Percentiles rank a stretch among this genome's conserved stretches.
These are phyloP conservation scores for Knipowitschia caucasica DNA, from an alignment of 2,797 vertebrate species.

Conservation along the genomic window DNA sequence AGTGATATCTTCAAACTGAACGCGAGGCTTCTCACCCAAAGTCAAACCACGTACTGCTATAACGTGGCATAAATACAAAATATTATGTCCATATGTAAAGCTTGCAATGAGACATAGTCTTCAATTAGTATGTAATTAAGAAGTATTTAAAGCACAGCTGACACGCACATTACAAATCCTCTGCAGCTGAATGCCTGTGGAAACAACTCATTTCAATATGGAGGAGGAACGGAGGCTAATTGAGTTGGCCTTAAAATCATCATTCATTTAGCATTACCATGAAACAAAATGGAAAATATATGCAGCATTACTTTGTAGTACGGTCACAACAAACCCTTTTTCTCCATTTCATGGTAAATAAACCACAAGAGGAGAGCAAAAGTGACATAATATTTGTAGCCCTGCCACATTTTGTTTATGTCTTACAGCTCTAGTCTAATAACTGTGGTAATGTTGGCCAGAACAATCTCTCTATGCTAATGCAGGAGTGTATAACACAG, in stretches of 20 bases:
- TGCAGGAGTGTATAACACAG: conserved; percentile 50
- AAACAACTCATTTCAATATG: conserved; percentile 53
- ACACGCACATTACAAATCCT: conserved; percentile 60
- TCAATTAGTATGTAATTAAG: conserved; percentile 73
- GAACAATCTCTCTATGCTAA: conserved; percentile 63
- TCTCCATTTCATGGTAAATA: conserved; percentile 54
- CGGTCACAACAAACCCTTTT: conserved; percentile 11
- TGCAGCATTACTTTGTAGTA: conserved; percentile 20
- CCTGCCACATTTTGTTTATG: conserved; percentile 59
- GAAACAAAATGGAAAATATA: conserved; percentile 29
- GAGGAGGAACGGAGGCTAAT: conserved; percentile 43
- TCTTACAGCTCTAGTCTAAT: conserved; percentile 35
- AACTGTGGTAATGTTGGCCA: conserved; percentile 51
- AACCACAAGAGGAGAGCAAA: conserved; percentile 41
- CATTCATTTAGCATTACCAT: conserved; percentile 45
- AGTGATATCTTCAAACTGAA: conserved; percentile 41
- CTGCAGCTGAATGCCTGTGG: conserved; percentile 54
- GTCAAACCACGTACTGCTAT: conserved; percentile 60
- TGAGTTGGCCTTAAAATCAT: conserved; percentile 53
- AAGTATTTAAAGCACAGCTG: conserved; percentile 58
- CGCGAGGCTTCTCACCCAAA: conserved; percentile 35
- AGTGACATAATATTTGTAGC: conserved; percentile 62
- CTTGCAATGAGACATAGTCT: conserved; percentile 61
- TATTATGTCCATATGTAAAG: conserved; percentile 42
- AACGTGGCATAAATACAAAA: conserved; percentile 48